Evolutionary conservation across 2,113 vertebrate species (phyloP), one percentile per base, ranked within the genome.

Genomic region (Macrotis lagotis): DNA sequence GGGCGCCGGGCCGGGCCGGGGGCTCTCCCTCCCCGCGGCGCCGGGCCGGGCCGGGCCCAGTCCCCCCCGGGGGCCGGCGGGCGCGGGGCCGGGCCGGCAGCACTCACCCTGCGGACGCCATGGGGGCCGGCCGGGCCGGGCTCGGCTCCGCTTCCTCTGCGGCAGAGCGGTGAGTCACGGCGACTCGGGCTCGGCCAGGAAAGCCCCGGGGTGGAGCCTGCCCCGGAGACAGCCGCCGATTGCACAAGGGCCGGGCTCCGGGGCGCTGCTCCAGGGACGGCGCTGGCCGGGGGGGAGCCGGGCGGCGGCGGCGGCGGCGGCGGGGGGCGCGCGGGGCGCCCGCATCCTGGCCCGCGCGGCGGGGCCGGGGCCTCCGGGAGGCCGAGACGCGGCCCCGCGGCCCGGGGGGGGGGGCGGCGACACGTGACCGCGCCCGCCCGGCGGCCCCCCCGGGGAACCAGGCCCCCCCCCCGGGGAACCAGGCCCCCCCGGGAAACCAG

Each of bases 221-320:
- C 89, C 89, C 89, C 89, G 31, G 49, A 90, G 89, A 90, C 49
- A 90, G 31, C 89, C 28, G 49, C 48, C 48, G 89, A 90, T 90
- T 90, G 89, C 89, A 48, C 89, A 90, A 90, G n/a, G n/a, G n/a
- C 89, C 66, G n/a, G n/a, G 66, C 66, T 83, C 66, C 66, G 44
- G 89, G 89, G 89, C 89, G 28, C 89, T 90, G 48, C 89, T 90
- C 89, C 89, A 90, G 89, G 89, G 48, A 90, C 47, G 25, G 47
- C 48, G 89, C 47, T 50, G 47, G 89, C 89, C 16, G 48, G 47
- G 88, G 48, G 44, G n/a, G 66, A 83, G 66, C 66, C 66, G 14
- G 66, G 66, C 66, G 66, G 89, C 89, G 89, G 89, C 88, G 25
- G n/a, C 22, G 83, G 53, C 53, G 59, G 31, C 66, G 66, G 66